Conservation (phyloP, 2,113 vertebrate genomes). For the human region GRCh38 chr3:194297001-194297500, state of each 20-base stretch:
- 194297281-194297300: neutral
- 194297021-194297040: slow-evolving; percentile 60
- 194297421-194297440: accelerated
- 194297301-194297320: slow-evolving; percentile 79
- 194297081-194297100: slow-evolving; percentile 71
- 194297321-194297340: slow-evolving; percentile 58
- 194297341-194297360: neutral
- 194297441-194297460: neutral
- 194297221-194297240: neutral
- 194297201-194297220: accelerated
- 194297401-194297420: neutral
- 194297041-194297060: slow-evolving; percentile 75
- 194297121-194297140: neutral
- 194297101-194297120: slow-evolving; percentile 76
- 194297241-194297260: slow-evolving; percentile 72
- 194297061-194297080: slow-evolving; percentile 78
- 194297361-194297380: accelerated
- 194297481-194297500: neutral
- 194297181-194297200: accelerated
- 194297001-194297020: slow-evolving; percentile 78
- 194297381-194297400: neutral
- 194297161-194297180: accelerated
- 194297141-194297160: too few relatives aligned
- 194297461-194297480: accelerated
- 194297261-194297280: neutral